Percentiles rank a stretch among this genome's conserved stretches.
Conservation (phyloP, 2,888 invertebrate species). For the Philereme transversata region DNA sequence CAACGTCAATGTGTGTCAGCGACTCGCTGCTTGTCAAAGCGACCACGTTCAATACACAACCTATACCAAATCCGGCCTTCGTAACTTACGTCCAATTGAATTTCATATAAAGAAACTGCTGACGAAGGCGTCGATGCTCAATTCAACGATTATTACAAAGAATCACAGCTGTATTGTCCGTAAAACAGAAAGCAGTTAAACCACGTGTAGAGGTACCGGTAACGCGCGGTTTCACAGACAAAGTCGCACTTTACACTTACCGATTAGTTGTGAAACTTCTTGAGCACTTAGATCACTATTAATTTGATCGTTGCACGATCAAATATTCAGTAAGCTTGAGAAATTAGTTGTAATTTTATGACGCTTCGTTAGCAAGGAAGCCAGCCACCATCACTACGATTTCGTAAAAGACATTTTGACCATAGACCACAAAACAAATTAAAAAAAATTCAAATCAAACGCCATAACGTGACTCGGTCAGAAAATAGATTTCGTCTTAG, state of each 20-base stretch:
- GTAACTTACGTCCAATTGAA: slow-evolving; percentile 51
- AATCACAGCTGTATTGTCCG: slow-evolving; percentile 61
- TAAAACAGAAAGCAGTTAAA: slow-evolving; percentile 67
- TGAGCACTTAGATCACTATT: slow-evolving; percentile 79
- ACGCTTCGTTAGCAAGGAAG: slow-evolving; percentile 81
- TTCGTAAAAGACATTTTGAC: slow-evolving; percentile 81
- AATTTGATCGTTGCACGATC: slow-evolving; percentile 66
- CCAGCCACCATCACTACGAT: slow-evolving; percentile 84
- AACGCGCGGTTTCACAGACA: slow-evolving; percentile 69
- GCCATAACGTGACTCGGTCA: slow-evolving; percentile 49
- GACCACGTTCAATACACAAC: slow-evolving; percentile 81
- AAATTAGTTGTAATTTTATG: slow-evolving; percentile 74
- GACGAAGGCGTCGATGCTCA: slow-evolving; percentile 44
- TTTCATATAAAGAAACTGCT: slow-evolving; percentile 48
- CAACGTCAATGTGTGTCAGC: slow-evolving; percentile 66
- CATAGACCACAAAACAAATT: slow-evolving; percentile 72
- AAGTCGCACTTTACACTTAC: slow-evolving; percentile 75
- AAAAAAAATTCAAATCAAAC: slow-evolving; percentile 60
- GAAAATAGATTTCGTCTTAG: not conserved
- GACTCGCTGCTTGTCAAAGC: slow-evolving; percentile 69
- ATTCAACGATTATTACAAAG: slow-evolving; percentile 50
- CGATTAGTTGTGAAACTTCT: slow-evolving; percentile 77
- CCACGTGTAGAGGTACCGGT: slow-evolving; percentile 81
- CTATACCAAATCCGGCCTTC: slow-evolving; percentile 66
- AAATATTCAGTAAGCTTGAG: slow-evolving; percentile 65